These are phyloP conservation scores for Furnarius figulus DNA, from an alignment of 2,113 vertebrate genomes.

Conservation along the genomic window DNA sequence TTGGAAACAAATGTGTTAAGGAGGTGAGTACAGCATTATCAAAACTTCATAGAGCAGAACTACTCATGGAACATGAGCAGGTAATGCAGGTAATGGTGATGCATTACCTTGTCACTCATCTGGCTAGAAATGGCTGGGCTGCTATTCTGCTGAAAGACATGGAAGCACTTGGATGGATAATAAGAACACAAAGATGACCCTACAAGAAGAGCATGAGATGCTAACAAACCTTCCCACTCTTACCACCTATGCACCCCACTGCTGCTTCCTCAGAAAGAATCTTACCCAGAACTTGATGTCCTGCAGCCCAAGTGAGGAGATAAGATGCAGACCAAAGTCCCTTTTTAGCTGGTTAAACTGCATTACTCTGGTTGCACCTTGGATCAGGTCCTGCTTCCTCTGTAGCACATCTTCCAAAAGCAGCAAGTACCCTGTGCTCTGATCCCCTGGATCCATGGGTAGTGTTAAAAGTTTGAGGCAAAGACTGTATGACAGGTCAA, in stretches of 20 bases:
- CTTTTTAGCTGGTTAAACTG: neutral
- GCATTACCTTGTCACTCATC: neutral
- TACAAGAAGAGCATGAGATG: neutral
- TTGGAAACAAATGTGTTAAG: neutral
- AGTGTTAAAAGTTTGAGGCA: neutral
- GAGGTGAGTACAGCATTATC: neutral
- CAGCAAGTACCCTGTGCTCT: neutral
- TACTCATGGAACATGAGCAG: neutral
- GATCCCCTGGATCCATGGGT: neutral
- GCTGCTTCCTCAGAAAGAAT: neutral
- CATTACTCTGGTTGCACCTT: neutral
- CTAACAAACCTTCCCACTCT: neutral
- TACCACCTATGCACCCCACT: neutral
- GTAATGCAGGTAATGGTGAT: constrained; percentile 4
- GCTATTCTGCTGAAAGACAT: neutral
- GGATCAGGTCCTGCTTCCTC: neutral
- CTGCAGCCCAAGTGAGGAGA: neutral
- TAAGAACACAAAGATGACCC: neutral
- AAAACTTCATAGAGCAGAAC: neutral
- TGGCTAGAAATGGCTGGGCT: neutral
- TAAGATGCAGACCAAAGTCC: neutral
- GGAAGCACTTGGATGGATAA: neutral
- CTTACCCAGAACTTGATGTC: neutral
- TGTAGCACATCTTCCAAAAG: neutral
- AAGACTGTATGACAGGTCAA: neutral